phyloP scores from a whole-genome alignment of 2,113 vertebrate species.

The Vidua chalybeata region DNA sequence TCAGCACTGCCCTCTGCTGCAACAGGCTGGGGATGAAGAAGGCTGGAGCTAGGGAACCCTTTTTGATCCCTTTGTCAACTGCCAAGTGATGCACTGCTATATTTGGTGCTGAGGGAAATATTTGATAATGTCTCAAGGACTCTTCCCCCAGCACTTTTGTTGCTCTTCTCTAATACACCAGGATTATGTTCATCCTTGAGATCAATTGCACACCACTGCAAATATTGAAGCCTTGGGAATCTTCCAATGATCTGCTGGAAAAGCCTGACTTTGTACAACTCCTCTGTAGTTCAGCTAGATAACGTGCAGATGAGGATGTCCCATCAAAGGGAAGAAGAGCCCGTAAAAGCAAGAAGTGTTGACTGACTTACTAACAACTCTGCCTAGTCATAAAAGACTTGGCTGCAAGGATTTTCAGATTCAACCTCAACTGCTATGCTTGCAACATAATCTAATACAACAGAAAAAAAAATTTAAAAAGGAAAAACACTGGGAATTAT shows the following conservation, averaged over 20 bases:
- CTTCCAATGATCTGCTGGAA: neutral
- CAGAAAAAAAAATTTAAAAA: neutral
- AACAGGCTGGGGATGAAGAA: neutral
- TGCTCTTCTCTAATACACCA: neutral
- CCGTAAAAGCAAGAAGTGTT: neutral
- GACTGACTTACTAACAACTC: neutral
- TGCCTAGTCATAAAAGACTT: neutral
- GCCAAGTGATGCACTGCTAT: neutral
- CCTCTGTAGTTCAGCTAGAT: neutral
- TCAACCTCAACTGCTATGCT: neutral
- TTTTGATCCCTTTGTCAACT: neutral
- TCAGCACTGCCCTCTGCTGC: neutral
- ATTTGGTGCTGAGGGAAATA: neutral
- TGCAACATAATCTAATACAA: neutral
- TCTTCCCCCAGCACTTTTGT: neutral
- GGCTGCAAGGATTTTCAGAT: neutral
- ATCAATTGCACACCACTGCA: neutral
- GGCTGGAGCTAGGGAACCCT: neutral
- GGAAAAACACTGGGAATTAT: neutral
- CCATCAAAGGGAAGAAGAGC: neutral
- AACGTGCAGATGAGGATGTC: neutral
- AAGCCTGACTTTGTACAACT: neutral
- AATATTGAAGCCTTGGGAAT: neutral
- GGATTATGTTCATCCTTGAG: neutral
- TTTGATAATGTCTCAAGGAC: neutral